Base-by-base conservation (phyloP, 2,888 invertebrate species). In the Alloplasta piceator region DNA sequence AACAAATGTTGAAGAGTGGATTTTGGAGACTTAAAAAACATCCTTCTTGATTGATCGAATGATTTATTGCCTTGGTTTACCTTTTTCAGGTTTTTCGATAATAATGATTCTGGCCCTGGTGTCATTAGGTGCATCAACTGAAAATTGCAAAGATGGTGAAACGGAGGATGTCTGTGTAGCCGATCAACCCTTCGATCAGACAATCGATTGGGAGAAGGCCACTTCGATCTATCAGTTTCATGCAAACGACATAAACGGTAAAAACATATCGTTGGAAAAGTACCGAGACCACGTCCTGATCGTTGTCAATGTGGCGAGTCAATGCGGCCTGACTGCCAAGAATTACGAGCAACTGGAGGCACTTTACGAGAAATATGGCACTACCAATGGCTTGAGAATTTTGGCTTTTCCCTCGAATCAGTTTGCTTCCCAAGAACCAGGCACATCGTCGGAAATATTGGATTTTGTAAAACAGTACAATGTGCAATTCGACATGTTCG, bases 261-360 rank as follows among this genome's bases (percentile, higher is more conserved):
- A 97, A 86, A 94, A 95, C 46, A 95, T 97, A 0, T 94, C 95
- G 6, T 91, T 98, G 81, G 96, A 96, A 68, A 95, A 95, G 74
- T 97, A 97, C 92, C 93, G 95, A 89, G 97, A 96, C 68, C 95
- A 97, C 91, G 96, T 97, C 46, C 94, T 95, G 83, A 93, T 98
- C 55, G 95, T 98, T 78, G 97, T 97, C 4, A 98, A 98, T 91
- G 98, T 98, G 43, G 98, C 98, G 0, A 96, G 96, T 16, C 94
- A 97, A 88, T 98, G 98, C 92, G 97, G 97, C 7, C 93, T 96
- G 79, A 97, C 98, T 0, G 94, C 95, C 50, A 94, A 94, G 80
- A 96, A 97, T 92, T 98, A 97, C 93, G 95, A 95, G 85, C 96
- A 97, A 92, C 93, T 98, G 71, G 95, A 95, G 89, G 94, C 95